Base-by-base conservation (phyloP, 2,888 invertebrate species). In the Marasmarcha lunaedactyla region DNA sequence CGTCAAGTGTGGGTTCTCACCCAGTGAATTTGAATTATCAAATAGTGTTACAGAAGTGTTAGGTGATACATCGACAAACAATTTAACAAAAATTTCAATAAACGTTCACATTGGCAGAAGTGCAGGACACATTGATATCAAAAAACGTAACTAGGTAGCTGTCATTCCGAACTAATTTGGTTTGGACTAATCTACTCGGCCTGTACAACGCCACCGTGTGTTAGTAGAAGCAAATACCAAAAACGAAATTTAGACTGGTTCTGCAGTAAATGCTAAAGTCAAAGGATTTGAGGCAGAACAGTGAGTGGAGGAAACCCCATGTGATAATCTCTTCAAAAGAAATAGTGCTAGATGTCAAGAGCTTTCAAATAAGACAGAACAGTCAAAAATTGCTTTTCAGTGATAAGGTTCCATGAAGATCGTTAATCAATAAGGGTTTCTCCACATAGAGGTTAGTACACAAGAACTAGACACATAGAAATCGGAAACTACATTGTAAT, bases 171-270 rank as follows among this genome's bases (percentile, higher is more conserved):
- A 70, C 77, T 79, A 78, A 65, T 61, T 58, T 63, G 57, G 59
- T 63, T 57, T 64, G 55, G 60, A 70, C 72, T 71, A 63, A 58
- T 55, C 81, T 79, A 81, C 77, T 70, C 71, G 76, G 72, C 78
- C 78, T 78, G 73, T 49, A 71, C 66, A 79, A 78, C 81, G 78
- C 73, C 79, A 81, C 83, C 83, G 74, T 76, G 59, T 68, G 51
- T 69, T 63, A 54, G 62, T 62, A 14, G 7, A 79, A 83, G 83
- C 83, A 83, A 83, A 83, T 79, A 81, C 62, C 83, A 85, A 84
- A 84, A 84, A 84, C 71, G 84, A 84, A 79, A 83, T 84, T 84
- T 84, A 84, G 84, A 84, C 84, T 73, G 72, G 79, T 81, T 84
- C 83, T 81, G 79, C 77, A 55, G 61, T 57, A 60, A 66, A 68